Base-by-base conservation (phyloP, 2,797 vertebrate genomes). In the Pangasius sanitwongsei region DNA sequence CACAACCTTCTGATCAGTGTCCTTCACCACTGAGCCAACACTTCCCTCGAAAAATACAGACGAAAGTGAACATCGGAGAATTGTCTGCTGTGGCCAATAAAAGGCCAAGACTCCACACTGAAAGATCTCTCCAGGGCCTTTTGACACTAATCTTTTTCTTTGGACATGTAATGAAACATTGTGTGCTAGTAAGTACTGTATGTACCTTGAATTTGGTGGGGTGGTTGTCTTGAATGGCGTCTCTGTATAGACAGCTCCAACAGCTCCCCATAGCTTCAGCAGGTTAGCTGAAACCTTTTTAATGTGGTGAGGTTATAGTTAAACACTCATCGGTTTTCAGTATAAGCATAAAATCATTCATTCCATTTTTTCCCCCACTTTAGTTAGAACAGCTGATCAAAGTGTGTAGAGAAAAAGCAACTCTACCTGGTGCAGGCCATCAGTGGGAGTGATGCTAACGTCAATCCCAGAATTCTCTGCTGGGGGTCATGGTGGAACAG, bases 221-320 rank as follows among this genome's bases (percentile, higher is more conserved):
- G 92, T 99, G 99, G 97, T 98, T 98, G 96, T 99, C 97, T 95
- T 97, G 97, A 94, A 98, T 92, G 94, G 97, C 96, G 95, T 99
- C 98, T 96, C 96, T 96, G 95, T 97, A 97, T 94, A 98, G 97
- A 95, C 98, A 99, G 95, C 98, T 98, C 96, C 98, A 99, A 95
- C 98, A 99, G 97, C 97, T 98, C 97, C 99, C 99, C 99, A 99
- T 99, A 97, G 96, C 95, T 96, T 97, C 97, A 96, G 97, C 96
- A 95, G 94, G 94, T 96, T 95, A 95, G 95, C 95, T 93, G 97
- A 97, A 97, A 97, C 96, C 95, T 96, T 41, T 59, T 90, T 48
- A 48, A 74, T 6, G 89, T 28, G 50, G 48, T 83, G 25, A 74
- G 85, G 81, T 7, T 82, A 85, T 0, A 70, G 34, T 28, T 53